Evolutionary conservation across 2,797 vertebrate genomes (phyloP).

Genomic region (Lacerta viridis): DNA sequence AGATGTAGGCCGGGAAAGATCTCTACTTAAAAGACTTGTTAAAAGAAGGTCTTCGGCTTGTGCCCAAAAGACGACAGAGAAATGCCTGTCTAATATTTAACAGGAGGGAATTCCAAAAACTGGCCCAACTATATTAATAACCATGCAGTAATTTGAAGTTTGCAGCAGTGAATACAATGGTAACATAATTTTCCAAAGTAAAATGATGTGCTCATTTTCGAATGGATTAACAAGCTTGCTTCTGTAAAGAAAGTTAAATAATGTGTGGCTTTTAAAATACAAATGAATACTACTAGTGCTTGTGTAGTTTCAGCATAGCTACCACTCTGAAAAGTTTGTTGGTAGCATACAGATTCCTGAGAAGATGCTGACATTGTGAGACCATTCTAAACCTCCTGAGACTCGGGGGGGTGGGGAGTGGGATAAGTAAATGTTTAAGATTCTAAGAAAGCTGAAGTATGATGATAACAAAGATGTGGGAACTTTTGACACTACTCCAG

Average conservation of each 20-base stretch:
- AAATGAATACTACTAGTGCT: slow-evolving; percentile 38
- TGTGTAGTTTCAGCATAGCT: slow-evolving; percentile 26
- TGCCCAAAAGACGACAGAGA: background rate
- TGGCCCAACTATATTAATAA: background rate
- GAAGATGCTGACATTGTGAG: slow-evolving; percentile 37
- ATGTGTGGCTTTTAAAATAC: slow-evolving; percentile 34
- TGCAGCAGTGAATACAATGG: background rate
- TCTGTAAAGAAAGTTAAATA: slow-evolving; percentile 15
- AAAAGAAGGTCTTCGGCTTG: background rate
- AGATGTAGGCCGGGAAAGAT: too few relatives aligned
- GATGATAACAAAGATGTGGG: slow-evolving; percentile 70
- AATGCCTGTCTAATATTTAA: background rate
- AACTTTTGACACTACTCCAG: slow-evolving; percentile 71
- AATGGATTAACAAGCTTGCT: slow-evolving; percentile 17
- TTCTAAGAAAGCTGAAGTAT: slow-evolving; percentile 69
- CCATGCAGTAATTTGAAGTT: background rate
- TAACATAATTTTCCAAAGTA: slow-evolving; percentile 5
- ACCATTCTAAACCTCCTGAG: slow-evolving; percentile 25
- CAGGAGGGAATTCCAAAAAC: background rate
- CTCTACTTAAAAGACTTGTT: background rate
- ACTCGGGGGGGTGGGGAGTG: slow-evolving; percentile 59
- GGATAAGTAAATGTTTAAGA: slow-evolving; percentile 57
- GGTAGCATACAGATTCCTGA: slow-evolving; percentile 16
- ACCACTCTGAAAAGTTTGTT: slow-evolving; percentile 8
- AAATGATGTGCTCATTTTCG: slow-evolving; percentile 6